Evolutionary conservation across 2,113 vertebrate species (phyloP).

Genomic region (Electrona antarctica): DNA sequence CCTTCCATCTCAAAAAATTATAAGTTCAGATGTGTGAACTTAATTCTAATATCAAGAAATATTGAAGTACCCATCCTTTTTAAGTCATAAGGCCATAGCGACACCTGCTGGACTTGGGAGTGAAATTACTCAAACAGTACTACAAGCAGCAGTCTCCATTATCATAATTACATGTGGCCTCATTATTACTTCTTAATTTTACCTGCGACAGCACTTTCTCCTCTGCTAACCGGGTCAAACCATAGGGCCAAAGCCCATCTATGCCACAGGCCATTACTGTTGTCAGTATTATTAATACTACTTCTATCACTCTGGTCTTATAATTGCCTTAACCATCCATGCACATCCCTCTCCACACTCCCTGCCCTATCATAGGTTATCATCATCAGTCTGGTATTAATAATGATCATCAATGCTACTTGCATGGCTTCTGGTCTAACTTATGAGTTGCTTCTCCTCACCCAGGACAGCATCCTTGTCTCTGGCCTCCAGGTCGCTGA

Average conservation of each 20-base stretch:
- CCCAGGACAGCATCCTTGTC: conserved; percentile 90
- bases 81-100: not conserved
- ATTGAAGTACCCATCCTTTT: no score
- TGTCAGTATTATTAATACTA: conserved; percentile 62
- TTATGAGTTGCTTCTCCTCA: conserved; percentile 66
- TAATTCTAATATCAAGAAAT: no score
- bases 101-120: conserved; percentile 16
- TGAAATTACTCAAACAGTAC: conserved; percentile 38
- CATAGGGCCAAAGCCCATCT: conserved; percentile 57
- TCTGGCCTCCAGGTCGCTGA: conserved; percentile 85
- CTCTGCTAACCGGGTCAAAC: conserved; percentile 34
- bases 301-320: conserved; percentile 59
- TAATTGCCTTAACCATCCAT: conserved; percentile 55
- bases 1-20: no score
- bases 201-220: conserved; percentile 52
- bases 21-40: no score
- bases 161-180: conserved; percentile 54
- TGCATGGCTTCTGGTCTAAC: not conserved
- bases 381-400: conserved; percentile 33
- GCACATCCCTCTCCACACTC: conserved; percentile 17
- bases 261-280: conserved; percentile 58
- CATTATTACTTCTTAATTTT: conserved; percentile 53
- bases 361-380: conserved; percentile 23
- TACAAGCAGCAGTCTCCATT: conserved; percentile 39
- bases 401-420: conserved; percentile 8